Base-by-base conservation (phyloP, 2,888 invertebrate species). In the Pachymerium ferrugineum region DNA sequence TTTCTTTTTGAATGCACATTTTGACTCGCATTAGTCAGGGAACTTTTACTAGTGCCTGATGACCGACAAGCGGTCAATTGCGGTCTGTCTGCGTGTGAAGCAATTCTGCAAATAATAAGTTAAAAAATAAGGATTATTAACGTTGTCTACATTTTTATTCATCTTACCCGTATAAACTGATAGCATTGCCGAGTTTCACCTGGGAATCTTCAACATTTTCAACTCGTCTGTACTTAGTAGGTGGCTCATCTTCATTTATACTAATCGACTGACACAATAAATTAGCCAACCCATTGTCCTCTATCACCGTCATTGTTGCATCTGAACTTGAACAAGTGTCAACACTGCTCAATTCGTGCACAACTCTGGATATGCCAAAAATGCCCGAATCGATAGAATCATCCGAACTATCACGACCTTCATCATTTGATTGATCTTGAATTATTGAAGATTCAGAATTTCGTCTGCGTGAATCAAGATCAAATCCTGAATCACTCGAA, bases 401-500 rank as follows among this genome's bases (percentile, higher is more conserved):
- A 14, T 70, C 38, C 10, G 74, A 75, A 19, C 74, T 73, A 35
- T 76, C 76, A 30, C 68, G 14, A 74, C 74, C 75, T 5, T 72
- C 73, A 33, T 75, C 75, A 10, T 74, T 72, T 16, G 74, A 71
- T 38, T 70, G 42, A 38, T 69, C 71, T 16, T 54, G 54, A 1
- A 70, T 69, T 0, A 62, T 73, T 12, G 69, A 70, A 8, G 74
- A 38, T 28, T 12, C 29, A 3, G 70, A 35, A 42, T 62, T 29
- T 22, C 73, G 29, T 19, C 68, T 4, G 47, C 31, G 25, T n/a
- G 38, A 28, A 82, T 93, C 93, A 77, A 90, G 90, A 75, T 93
- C 93, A 78, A 93, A 87, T 31, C 93, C 93, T 78, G 93, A 93
- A 84, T 94, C 94, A 85, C 92, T 93, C 76, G 93, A 93, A 84